Evolutionary conservation across 2,888 invertebrate species (phyloP), one percentile per base, ranked within the genome.

Genomic region (Patella caerulea): DNA sequence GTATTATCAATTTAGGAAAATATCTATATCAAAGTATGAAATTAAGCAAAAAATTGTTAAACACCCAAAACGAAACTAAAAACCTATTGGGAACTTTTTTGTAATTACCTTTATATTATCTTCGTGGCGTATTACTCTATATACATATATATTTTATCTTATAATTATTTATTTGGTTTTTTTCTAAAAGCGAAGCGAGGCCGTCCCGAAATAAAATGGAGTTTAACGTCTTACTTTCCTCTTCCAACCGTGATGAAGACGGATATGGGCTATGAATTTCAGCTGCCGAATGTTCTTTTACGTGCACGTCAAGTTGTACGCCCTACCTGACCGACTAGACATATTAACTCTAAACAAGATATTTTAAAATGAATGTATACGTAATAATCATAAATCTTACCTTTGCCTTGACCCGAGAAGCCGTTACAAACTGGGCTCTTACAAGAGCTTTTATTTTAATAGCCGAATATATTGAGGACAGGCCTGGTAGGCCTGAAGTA

Each of bases 381-480:
- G 45, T 45, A 45, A 45, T 45, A 45, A 45, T 45, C 45, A 45
- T 7, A 45, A 45, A 45, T 45, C 82, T 73, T 79, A 87, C 88
- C 86, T 86, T 80, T 65, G 86, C 56, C 11, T 80, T 81, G 17
- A 86, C 77, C 15, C 81, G 81, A 45, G 83, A 79, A 15, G 81
- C 79, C 56, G 83, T 79, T 24, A 84, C 74, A 24, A 88, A 81
- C 75, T 90, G 89, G 7, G 90, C 78, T 17, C 81, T 70, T 19
- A 88, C 81, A 45, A 84, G 73, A 9, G 85, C 81, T 14, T 79
- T 83, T 77, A 91, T 82, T 74, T 90, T 90, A 54, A 92, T 82
- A 45, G 91, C 91, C 17, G 91, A 86, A 78, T 86, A 90, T 77
- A 91, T 89, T 19, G 86, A 83, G 73, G 86, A 84, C 29, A 89